Percentiles rank a stretch among this genome's conserved stretches.
Evolutionary conservation across 2,113 vertebrate species (phyloP).

Genomic region (Ciconia boyciana): DNA sequence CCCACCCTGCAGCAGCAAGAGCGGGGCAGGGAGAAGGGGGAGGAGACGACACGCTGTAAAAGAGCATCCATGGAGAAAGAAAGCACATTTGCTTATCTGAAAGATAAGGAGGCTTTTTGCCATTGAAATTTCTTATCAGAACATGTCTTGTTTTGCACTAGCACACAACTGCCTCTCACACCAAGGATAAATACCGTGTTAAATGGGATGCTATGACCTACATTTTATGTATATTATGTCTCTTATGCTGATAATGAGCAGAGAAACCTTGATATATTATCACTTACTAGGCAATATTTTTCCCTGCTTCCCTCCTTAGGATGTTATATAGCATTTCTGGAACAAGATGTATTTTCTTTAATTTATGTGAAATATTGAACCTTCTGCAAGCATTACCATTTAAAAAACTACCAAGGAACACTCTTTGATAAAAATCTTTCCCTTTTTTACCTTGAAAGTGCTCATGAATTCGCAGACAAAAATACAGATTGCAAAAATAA

Average conservation of each 20-base stretch:
- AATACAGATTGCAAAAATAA: not conserved
- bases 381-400: not conserved
- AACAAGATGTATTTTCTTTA: constrained; percentile 1
- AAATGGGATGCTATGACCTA: constrained; percentile 66
- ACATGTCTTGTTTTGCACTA: not conserved
- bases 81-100: not conserved
- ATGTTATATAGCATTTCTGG: not conserved
- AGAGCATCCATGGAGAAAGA: not conserved
- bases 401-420: not conserved
- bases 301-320: not conserved
- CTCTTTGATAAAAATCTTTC: not conserved
- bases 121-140: not conserved
- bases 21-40: not conserved
- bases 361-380: not conserved
- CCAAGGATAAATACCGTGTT: constrained; percentile 36
- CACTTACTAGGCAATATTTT: constrained; percentile 12
- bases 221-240: constrained; percentile 68
- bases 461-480: not conserved
- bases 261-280: constrained; percentile 19
- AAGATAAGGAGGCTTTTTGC: not conserved
- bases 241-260: constrained; percentile 39
- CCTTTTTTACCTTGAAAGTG: not conserved
- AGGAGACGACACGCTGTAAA: not conserved
- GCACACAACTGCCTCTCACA: not conserved
- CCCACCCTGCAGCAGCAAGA: not conserved